Percentiles rank a stretch among this genome's conserved stretches.
These are phyloP conservation scores for Hassar affinis DNA, from an alignment of 2,113 vertebrate genomes.

Conservation along the genomic window DNA sequence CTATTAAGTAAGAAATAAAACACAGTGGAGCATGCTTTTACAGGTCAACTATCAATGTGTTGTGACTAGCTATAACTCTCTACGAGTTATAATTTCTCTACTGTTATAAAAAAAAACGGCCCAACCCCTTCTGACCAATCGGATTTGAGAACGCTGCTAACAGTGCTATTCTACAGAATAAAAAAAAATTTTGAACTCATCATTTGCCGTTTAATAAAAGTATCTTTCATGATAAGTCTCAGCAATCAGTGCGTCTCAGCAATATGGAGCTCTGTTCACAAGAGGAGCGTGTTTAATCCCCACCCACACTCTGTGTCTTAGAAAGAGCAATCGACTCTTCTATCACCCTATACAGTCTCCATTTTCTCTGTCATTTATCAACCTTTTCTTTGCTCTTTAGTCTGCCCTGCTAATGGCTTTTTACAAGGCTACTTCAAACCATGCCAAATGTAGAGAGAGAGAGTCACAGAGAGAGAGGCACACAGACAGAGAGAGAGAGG, in stretches of 20 bases:
- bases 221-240: constrained; percentile 18
- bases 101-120: not conserved
- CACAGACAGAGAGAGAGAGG: not conserved
- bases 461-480: not conserved
- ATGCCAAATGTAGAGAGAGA: constrained; percentile 36
- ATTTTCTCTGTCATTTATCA: constrained; percentile 56
- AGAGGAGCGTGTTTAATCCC: not conserved
- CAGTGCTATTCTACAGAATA: not conserved
- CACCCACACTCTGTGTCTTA: constrained; percentile 27
- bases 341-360: constrained; percentile 50
- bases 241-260: not conserved
- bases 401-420: constrained; percentile 49
- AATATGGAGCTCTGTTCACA: constrained; percentile 6
- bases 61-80: not conserved
- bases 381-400: constrained; percentile 57
- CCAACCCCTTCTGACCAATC: not conserved
- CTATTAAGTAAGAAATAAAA: constrained; percentile 50
- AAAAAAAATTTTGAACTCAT: not conserved
- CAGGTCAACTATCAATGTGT: not conserved
- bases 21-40: not conserved
- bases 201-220: constrained; percentile 43
- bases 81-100: not conserved
- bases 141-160: not conserved
- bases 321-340: constrained; percentile 47
- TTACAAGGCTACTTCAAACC: constrained; percentile 53